Conservation (phyloP, 1,140 invertebrate genomes). For the Eriosoma lanigerum region DNA sequence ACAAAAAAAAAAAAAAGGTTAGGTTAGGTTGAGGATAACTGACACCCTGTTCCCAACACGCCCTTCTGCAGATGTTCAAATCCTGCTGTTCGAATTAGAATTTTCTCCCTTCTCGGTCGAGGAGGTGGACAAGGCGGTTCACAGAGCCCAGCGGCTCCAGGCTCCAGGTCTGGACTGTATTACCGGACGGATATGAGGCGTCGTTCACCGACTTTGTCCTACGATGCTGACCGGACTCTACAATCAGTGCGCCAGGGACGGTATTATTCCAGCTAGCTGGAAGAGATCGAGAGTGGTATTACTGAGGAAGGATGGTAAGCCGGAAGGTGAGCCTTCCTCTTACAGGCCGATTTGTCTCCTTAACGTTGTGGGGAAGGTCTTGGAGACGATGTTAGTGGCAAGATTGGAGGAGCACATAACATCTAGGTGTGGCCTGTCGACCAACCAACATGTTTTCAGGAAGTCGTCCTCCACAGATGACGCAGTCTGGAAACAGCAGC, state of each 20-base stretch:
- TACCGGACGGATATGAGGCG: neutral
- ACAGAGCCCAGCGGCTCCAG: neutral
- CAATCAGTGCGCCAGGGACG: neutral
- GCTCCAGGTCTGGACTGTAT: neutral
- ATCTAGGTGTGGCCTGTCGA: neutral
- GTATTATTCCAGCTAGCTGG: neutral
- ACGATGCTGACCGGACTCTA: neutral
- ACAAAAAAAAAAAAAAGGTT: constrained; percentile 17
- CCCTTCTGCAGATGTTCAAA: neutral
- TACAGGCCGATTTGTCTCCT: neutral
- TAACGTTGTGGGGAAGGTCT: neutral
- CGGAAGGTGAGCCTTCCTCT: neutral
- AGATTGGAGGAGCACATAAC: neutral
- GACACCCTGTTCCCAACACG: neutral
- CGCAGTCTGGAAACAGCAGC: neutral
- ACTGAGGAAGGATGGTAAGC: neutral
- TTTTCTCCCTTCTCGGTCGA: neutral
- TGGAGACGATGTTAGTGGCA: neutral
- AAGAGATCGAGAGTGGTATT: neutral
- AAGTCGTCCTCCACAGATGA: neutral
- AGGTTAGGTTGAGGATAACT: neutral
- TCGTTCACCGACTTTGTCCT: neutral
- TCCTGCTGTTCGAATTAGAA: neutral
- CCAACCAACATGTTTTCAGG: neutral
- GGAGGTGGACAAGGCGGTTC: neutral